Conservation (phyloP, 1,140 invertebrate species). For the Drusus annulatus region DNA sequence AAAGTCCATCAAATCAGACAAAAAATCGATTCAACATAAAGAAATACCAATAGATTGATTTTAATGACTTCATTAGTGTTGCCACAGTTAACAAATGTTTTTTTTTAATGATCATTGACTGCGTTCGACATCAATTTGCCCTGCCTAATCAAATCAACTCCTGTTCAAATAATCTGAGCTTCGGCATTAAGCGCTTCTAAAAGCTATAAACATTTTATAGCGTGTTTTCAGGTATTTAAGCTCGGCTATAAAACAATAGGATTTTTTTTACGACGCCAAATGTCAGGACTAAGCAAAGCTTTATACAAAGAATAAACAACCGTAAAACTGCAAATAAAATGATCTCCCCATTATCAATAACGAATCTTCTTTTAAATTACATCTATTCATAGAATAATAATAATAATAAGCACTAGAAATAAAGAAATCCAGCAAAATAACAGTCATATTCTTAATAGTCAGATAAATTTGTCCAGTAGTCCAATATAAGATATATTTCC, state of each 20-base stretch:
- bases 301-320: no score
- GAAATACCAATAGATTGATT: neutral
- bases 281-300: neutral
- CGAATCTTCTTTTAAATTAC: no score
- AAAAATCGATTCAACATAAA: no score
- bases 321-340: no score
- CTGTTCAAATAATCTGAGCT: constrained; percentile 5
- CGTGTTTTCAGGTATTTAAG: neutral
- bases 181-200: neutral
- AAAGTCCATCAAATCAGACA: no score
- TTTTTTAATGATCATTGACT: neutral
- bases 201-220: neutral
- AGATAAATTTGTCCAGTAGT: no score
- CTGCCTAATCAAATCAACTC: constrained; percentile 1
- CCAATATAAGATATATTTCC: no score
- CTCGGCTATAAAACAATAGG: neutral
- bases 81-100: neutral
- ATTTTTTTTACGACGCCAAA: neutral
- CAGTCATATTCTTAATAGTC: no score
- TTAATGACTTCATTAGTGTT: neutral
- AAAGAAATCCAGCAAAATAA: no score
- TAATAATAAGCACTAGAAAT: no score
- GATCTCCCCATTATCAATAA: no score
- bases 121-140: neutral
- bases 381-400: no score